Conservation (phyloP, 2,797 vertebrate species). For the Labroides dimidiatus region DNA sequence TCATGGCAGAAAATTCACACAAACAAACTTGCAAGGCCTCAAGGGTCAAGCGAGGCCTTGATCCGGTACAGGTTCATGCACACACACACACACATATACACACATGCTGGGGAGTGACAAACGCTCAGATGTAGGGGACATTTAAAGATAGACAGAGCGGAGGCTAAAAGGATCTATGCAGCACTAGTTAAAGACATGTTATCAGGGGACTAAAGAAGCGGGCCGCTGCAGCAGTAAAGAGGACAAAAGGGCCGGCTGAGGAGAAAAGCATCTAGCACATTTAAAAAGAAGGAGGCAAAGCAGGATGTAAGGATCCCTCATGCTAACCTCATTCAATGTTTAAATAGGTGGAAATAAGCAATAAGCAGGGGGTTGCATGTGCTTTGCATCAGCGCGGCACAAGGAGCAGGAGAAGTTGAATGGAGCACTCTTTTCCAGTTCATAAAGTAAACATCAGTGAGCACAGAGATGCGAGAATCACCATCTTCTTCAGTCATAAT, state of each 20-base stretch:
- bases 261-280: conserved; percentile 52
- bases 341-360: conserved; percentile 49
- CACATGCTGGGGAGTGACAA: conserved; percentile 54
- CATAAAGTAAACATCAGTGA: conserved; percentile 82
- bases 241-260: conserved; percentile 42
- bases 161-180: conserved; percentile 35
- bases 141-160: conserved; percentile 43
- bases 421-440: conserved; percentile 77
- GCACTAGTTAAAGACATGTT: conserved; percentile 42
- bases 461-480: conserved; percentile 43
- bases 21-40: conserved; percentile 55
- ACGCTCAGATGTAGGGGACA: conserved; percentile 35
- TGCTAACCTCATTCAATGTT: conserved; percentile 57
- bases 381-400: conserved; percentile 65
- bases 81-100: conserved; percentile 13
- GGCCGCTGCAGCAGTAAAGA: conserved; percentile 49
- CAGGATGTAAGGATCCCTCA: conserved; percentile 57
- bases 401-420: conserved; percentile 57
- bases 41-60: conserved; percentile 53
- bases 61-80: conserved; percentile 60
- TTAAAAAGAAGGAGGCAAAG: conserved; percentile 46
- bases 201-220: conserved; percentile 44
- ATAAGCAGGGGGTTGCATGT: conserved; percentile 57
- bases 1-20: conserved; percentile 48
- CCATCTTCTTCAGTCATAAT: conserved; percentile 11